These are phyloP conservation scores for Plusia festucae DNA, from an alignment of 2,888 invertebrate genomes.

Conservation along the genomic window DNA sequence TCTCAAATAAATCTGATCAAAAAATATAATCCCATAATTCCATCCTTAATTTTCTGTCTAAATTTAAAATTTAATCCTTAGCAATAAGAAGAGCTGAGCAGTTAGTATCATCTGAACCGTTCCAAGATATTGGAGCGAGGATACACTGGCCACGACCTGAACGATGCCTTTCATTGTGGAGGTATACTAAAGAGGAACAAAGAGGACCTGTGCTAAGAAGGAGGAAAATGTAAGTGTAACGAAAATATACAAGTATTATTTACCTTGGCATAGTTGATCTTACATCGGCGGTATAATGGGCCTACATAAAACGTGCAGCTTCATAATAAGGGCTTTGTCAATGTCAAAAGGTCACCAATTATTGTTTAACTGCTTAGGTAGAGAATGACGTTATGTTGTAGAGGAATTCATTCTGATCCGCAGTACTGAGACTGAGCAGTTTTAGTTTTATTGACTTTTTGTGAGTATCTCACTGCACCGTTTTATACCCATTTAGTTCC, in stretches of 20 bases:
- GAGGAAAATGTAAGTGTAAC: constrained; percentile 67
- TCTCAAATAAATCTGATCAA: too few species aligned
- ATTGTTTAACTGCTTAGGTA: background rate
- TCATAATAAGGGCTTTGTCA: background rate
- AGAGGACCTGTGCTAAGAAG: constrained; percentile 62
- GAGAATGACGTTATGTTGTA: background rate
- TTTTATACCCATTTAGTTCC: too few species aligned
- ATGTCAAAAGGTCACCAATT: background rate
- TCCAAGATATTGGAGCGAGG: constrained; percentile 89
- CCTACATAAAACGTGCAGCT: background rate
- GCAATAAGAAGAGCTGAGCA: constrained; percentile 90
- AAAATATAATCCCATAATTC: constrained; percentile 4
- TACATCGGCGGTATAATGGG: background rate
- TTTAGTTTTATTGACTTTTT: background rate
- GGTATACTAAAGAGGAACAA: constrained; percentile 75
- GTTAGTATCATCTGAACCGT: constrained; percentile 87
- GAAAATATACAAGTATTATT: background rate
- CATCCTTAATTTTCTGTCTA: too few species aligned
- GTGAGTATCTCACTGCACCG: too few species aligned
- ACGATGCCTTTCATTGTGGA: constrained; percentile 89
- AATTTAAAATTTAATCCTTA: constrained; percentile 55
- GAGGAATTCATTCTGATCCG: background rate
- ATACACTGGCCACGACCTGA: constrained; percentile 91
- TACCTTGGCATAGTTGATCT: background rate
- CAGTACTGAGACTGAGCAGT: background rate